Percentiles rank a stretch among this genome's conserved stretches.
These are phyloP conservation scores for Cheilosia variabilis DNA, from an alignment of 2,888 invertebrate genomes.

Conservation along the genomic window DNA sequence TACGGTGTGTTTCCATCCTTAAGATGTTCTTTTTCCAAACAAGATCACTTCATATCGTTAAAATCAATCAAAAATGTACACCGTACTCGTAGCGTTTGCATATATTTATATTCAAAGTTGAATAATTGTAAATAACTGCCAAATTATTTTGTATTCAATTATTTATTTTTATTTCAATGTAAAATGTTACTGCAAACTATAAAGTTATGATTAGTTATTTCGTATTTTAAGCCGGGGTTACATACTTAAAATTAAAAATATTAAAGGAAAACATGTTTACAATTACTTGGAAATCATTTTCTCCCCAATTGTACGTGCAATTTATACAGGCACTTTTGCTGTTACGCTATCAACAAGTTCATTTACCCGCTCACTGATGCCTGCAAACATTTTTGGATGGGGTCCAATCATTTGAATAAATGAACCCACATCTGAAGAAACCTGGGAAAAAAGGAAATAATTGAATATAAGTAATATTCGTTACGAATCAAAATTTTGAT, in stretches of 20 bases:
- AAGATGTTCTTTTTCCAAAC: too few species aligned
- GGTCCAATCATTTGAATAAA: conserved; percentile 96
- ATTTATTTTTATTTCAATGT: too few species aligned
- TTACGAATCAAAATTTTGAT: background rate
- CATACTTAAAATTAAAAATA: background rate
- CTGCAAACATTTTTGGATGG: conserved; percentile 91
- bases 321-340: conserved; percentile 85
- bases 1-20: too few species aligned
- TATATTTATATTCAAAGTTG: too few species aligned
- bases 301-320: background rate
- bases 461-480: too few species aligned
- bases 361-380: conserved; percentile 91
- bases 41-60: too few species aligned
- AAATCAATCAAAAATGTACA: too few species aligned
- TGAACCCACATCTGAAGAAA: conserved; percentile 94
- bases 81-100: too few species aligned
- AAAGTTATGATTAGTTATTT: background rate
- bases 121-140: too few species aligned
- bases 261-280: background rate
- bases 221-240: background rate
- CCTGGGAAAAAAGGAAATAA: conserved; percentile 84
- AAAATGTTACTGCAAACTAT: too few species aligned
- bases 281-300: background rate
- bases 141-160: too few species aligned
- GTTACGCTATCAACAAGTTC: conserved; percentile 91